Conservation (phyloP, 1,140 invertebrate genomes). For the Pteromalus puparum region DNA sequence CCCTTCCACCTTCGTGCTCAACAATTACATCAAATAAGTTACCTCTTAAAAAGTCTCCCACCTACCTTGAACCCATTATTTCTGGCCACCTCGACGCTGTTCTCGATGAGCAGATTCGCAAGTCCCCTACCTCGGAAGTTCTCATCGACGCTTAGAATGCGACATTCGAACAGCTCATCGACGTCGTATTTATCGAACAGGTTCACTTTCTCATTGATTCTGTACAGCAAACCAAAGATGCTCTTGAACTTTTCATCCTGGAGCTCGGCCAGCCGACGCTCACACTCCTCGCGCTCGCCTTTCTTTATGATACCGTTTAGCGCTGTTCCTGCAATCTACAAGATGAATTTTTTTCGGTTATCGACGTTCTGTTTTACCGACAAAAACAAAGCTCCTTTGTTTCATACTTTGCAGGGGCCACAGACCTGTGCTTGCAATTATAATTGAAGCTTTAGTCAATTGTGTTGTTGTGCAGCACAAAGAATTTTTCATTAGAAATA, state of each 20-base stretch:
- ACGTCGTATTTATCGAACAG: slow-evolving; percentile 81
- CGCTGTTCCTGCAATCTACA: slow-evolving; percentile 81
- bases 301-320: slow-evolving; percentile 79
- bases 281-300: slow-evolving; percentile 78
- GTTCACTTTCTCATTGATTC: slow-evolving; percentile 79
- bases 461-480: background rate
- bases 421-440: no score
- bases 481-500: slow-evolving; percentile 5
- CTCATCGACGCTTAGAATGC: slow-evolving; percentile 85
- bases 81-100: slow-evolving; percentile 80
- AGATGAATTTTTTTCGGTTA: slow-evolving; percentile 20
- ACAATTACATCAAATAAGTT: background rate
- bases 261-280: slow-evolving; percentile 77
- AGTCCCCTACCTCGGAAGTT: slow-evolving; percentile 82
- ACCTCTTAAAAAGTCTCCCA: no score
- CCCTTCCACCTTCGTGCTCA: no score
- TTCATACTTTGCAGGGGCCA: no score
- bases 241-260: slow-evolving; percentile 80
- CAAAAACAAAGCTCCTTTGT: no score
- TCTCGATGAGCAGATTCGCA: slow-evolving; percentile 81
- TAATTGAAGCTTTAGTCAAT: no score
- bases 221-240: slow-evolving; percentile 81
- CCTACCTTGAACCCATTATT: slow-evolving; percentile 82
- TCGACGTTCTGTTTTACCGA: no score
- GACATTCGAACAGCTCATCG: slow-evolving; percentile 85